Base-by-base conservation (phyloP, 2,797 vertebrate genomes). In the Cynopterus sphinx region DNA sequence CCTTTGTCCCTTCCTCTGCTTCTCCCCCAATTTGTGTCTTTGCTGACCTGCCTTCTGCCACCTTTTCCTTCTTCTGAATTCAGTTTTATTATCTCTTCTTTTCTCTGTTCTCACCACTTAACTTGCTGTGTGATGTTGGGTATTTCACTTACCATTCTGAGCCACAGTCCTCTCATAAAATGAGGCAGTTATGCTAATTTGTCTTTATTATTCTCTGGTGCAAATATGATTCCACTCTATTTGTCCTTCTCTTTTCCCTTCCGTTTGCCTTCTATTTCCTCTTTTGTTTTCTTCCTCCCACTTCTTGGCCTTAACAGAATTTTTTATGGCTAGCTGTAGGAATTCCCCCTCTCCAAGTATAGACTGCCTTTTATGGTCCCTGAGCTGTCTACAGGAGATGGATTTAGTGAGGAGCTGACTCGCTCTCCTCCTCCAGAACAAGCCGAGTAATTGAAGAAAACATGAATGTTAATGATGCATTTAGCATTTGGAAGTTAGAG, bases 401-500 rank as follows among this genome's bases (percentile, higher is more conserved):
- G 96, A 92, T 97, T 87, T 91, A 91, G 91, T 51, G 94, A 96
- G 89, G 83, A 97, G 65, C 92, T 59, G 15, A 43, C 82, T 96
- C 4, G 24, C 67, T 97, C 75, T 96, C 94, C 94, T 98, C 96
- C 97, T 95, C 95, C 92, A 97, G 51, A 97, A 49, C 96, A 96
- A 97, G 96, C 95, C 9, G 94, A 74, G 97, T 98, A 98, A 98
- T 98, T 98, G 98, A 98, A 98, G 98, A 67, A 98, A 98, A 98
- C 98, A 97, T 97, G 98, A 98, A 98, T 98, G 98, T 98, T 98
- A 98, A 98, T 98, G 98, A 98, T 98, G 98, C 98, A 98, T 98
- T 97, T 98, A 98, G 36, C 98, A 85, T 98, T 98, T 97, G 98
- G 97, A 98, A 98, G 97, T 98, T 98, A 98, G 98, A 98, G 96